A percentile compares a stretch with the other conserved stretches of the same genome.
Evolutionary conservation across 1,140 invertebrate genomes (phyloP).

Genomic region (Achroia grisella): DNA sequence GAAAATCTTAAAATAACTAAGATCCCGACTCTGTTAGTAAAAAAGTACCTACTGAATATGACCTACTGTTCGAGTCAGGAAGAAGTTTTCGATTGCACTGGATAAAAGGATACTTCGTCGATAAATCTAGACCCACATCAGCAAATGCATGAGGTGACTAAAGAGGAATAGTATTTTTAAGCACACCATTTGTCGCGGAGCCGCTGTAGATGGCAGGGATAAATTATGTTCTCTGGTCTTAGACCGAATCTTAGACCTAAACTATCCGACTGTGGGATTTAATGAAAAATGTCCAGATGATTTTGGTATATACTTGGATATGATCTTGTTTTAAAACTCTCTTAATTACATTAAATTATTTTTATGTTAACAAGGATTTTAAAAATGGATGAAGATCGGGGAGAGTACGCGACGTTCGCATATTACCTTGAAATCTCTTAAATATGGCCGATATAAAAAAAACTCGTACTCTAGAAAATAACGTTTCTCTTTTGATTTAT

Average conservation of each 20-base stretch:
- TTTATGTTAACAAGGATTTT: not conserved
- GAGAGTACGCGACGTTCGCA: not conserved
- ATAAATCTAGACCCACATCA: conserved; percentile 32
- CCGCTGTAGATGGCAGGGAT: conserved; percentile 26
- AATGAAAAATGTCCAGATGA: not conserved
- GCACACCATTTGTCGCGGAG: conserved; percentile 37
- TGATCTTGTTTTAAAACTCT: not conserved
- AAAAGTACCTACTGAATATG: not conserved
- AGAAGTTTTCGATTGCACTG: not conserved
- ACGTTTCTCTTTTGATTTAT: too few relatives aligned
- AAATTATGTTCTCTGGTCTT: conserved; percentile 32
- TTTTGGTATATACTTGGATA: not conserved
- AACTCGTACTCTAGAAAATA: too few relatives aligned
- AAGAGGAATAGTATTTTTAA: conserved; percentile 43
- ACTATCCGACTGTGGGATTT: not conserved
- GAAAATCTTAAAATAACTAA: not conserved
- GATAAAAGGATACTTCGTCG: not conserved
- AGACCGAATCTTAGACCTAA: conserved; percentile 21
- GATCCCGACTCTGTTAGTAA: not conserved
- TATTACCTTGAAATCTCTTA: not conserved
- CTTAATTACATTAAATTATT: not conserved
- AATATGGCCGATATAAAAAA: too few relatives aligned
- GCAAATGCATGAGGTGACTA: conserved; percentile 40
- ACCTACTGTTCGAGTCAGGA: not conserved
- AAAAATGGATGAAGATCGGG: not conserved